These are phyloP conservation scores for Rhineura floridana DNA, from an alignment of 2,113 vertebrate species.

Conservation along the genomic window DNA sequence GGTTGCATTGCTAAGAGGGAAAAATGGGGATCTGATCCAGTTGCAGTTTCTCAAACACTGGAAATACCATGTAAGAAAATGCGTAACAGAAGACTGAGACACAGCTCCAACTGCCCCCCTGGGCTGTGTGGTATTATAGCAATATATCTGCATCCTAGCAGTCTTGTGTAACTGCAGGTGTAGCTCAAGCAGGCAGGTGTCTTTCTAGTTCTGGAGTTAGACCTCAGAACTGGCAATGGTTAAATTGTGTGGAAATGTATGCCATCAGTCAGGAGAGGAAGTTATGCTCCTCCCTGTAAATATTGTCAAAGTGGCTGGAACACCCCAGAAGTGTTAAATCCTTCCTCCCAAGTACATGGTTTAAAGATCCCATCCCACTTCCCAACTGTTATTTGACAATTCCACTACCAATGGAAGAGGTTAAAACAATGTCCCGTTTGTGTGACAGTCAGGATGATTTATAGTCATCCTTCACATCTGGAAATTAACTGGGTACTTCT, in stretches of 20 bases:
- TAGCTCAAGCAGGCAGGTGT: background rate
- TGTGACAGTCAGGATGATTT: background rate
- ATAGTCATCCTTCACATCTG: background rate
- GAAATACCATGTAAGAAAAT: background rate
- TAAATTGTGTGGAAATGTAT: background rate
- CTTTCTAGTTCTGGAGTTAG: background rate
- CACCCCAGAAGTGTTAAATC: background rate
- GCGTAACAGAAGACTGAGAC: background rate
- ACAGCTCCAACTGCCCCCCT: background rate
- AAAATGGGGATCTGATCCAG: background rate
- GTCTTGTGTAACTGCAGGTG: background rate
- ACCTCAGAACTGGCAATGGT: slow-evolving; percentile 13
- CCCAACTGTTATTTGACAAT: background rate
- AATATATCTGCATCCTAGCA: background rate
- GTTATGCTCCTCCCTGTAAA: background rate
- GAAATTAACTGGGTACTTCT: background rate
- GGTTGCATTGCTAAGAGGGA: background rate
- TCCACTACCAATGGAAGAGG: background rate
- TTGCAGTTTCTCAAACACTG: background rate
- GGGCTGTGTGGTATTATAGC: background rate
- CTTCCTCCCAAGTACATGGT: background rate
- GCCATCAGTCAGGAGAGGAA: background rate
- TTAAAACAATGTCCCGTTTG: background rate
- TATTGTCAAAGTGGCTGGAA: background rate
- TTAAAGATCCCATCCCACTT: background rate